These are phyloP conservation scores for Hybognathus amarus DNA, from an alignment of 2,797 vertebrate genomes.

Conservation along the genomic window DNA sequence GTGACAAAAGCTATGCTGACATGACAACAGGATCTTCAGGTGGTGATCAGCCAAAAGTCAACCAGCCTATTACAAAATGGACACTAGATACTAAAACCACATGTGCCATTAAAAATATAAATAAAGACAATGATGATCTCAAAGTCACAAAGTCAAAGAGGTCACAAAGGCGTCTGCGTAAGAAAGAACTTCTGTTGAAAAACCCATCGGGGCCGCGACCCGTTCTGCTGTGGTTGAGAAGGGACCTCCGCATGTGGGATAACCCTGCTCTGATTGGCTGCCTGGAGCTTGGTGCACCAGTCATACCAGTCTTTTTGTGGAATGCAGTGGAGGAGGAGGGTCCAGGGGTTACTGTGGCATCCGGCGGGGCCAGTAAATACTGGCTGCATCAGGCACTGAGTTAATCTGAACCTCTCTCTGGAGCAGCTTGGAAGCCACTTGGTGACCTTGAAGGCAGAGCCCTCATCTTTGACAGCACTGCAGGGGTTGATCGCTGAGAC, in stretches of 20 bases:
- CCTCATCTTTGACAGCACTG: constrained; percentile 65
- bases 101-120: background rate
- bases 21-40: background rate
- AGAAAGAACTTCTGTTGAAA: constrained; percentile 61
- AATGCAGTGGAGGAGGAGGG: constrained; percentile 76
- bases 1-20: constrained; percentile 32
- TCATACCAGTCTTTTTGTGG: constrained; percentile 78
- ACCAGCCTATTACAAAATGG: background rate
- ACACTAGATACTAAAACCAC: background rate
- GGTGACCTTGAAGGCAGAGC: constrained; percentile 54
- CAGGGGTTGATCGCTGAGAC: constrained; percentile 67
- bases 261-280: constrained; percentile 74
- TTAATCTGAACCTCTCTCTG: constrained; percentile 67
- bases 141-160: constrained; percentile 57
- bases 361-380: constrained; percentile 77
- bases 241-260: constrained; percentile 76
- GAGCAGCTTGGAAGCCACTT: constrained; percentile 73
- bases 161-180: constrained; percentile 66
- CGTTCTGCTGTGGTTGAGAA: constrained; percentile 76
- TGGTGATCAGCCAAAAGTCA: background rate
- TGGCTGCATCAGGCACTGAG: constrained; percentile 79
- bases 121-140: constrained; percentile 19
- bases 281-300: constrained; percentile 71
- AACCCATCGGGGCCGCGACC: constrained; percentile 50
- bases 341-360: constrained; percentile 70